Base-by-base conservation (phyloP, 2,113 vertebrate species). In the Dipodomys stephensi region DNA sequence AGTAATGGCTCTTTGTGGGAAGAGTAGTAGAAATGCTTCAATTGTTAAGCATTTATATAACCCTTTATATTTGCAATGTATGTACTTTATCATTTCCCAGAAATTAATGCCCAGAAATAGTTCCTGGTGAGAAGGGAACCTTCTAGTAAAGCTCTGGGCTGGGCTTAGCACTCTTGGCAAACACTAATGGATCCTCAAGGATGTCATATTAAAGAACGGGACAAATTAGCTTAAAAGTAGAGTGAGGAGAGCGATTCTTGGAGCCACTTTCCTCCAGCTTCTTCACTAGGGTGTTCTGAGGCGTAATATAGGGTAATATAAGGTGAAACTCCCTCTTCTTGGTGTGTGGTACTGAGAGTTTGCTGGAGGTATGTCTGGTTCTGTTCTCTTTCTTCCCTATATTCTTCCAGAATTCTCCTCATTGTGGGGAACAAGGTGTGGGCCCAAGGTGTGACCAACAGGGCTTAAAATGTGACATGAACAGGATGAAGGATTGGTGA, bases 41-140 rank as follows among this genome's bases (percentile, higher is more conserved):
- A 80, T 82, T 93, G 94, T 93, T 95, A 96, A 96, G 84, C 96
- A 97, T 97, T 96, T 96, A 93, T 97, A 95, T 90, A 97, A 95
- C 93, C 85, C 88, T 96, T 96, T 94, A 90, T 97, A 92, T 96
- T 94, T 96, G 65, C 88, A 94, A 83, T 83, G 82, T 92, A 92
- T 83, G 85, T 28, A 91, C 93, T 94, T 94, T 65, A 95, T 97
- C 92, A 96, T 90, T 95, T 97, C 82, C 35, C 83, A 94, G 90
- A 94, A 80, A 67, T 89, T 96, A 91, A 94, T 89, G 81, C 84
- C 65, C 68, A 89, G 93, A 91, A 94, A 88, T 95, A 93, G 76
- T 80, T 94, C 71, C 35, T 87, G 39, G 83, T 86, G 71, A 65
- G 49, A 92, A 90, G 60, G 76, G 74, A 90, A 90, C 72, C 1